phyloP scores from a whole-genome alignment of 2,113 vertebrate species.

The Ailurus styani region DNA sequence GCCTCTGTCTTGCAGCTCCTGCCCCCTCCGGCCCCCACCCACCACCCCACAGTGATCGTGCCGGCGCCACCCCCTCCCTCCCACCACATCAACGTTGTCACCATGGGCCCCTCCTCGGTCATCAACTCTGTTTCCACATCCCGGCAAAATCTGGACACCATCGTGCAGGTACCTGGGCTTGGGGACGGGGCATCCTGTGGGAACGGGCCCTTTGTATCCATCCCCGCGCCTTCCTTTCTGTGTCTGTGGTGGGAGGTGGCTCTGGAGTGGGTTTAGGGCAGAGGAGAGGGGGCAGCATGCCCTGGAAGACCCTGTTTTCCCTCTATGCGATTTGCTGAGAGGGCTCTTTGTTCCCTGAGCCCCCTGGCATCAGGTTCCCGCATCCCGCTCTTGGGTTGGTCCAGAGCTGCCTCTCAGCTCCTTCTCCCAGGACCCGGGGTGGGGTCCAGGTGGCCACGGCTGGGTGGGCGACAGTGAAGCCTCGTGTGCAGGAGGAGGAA shows the following conservation, averaged over 20 bases:
- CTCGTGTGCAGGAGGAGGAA: background rate
- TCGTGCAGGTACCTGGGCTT: conserved; percentile 90
- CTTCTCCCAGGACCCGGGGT: background rate
- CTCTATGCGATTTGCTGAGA: background rate
- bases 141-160: conserved; percentile 98
- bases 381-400: background rate
- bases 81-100: conserved; percentile 97
- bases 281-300: background rate
- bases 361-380: background rate
- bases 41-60: conserved; percentile 97
- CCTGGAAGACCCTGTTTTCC: background rate
- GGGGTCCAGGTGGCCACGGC: background rate
- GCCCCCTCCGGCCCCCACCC: conserved; percentile 92
- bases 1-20: conserved; percentile 82
- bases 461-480: background rate
- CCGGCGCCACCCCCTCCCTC: conserved; percentile 89
- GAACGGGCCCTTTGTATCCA: background rate
- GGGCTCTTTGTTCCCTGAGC: background rate
- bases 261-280: background rate
- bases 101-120: conserved; percentile 94
- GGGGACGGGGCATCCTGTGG: background rate
- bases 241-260: background rate
- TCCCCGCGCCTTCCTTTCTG: background rate
- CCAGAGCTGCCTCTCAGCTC: background rate
- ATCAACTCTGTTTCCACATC: conserved; percentile 97